These are phyloP conservation scores for Drosophila cardini DNA, from an alignment of 1,140 invertebrate species.

Conservation along the genomic window DNA sequence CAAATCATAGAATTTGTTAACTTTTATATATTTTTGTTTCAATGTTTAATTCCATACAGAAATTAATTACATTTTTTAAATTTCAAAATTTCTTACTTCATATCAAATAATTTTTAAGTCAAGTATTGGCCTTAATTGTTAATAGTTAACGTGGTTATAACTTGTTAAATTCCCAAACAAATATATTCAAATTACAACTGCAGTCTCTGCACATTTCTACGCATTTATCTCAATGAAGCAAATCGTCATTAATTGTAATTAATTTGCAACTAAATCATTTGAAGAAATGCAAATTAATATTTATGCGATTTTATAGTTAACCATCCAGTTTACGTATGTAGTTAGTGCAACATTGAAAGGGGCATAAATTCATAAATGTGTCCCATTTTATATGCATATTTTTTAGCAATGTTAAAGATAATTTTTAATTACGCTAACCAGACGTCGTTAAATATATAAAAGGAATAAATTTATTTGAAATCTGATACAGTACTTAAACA, in stretches of 20 bases:
- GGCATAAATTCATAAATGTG: conserved; percentile 67
- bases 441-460: neutral
- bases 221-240: conserved; percentile 51
- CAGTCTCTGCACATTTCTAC: neutral
- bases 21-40: no score
- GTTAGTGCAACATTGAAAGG: conserved; percentile 28
- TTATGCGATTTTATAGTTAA: conserved; percentile 49
- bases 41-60: no score
- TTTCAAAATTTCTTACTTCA: no score
- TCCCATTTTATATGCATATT: conserved; percentile 52
- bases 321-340: neutral
- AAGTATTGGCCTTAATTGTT: no score
- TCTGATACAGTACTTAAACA: neutral
- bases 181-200: neutral
- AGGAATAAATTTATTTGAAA: neutral
- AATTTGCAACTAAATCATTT: conserved; percentile 68
- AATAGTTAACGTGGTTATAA: neutral
- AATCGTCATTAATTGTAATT: conserved; percentile 69
- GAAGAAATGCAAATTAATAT: conserved; percentile 77
- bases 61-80: no score
- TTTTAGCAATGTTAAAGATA: conserved; percentile 62
- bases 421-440: conserved; percentile 62
- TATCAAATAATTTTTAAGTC: no score
- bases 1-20: no score
- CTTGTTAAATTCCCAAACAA: neutral